Conservation (phyloP, 2,888 invertebrate genomes). For the Sisyra nigra region DNA sequence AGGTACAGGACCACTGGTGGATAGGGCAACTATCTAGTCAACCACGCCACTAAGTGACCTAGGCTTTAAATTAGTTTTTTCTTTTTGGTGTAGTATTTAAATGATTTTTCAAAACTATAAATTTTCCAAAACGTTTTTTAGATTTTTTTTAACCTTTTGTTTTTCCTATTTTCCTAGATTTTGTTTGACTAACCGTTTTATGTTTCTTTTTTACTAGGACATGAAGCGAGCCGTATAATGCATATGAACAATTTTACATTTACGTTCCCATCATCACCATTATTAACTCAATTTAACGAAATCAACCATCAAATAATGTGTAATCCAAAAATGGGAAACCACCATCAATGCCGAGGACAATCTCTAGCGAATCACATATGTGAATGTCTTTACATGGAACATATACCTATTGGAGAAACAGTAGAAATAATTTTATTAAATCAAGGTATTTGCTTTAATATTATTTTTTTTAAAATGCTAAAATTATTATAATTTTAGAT, state of each 20-base stretch:
- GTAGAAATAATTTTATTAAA: constrained; percentile 61
- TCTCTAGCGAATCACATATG: constrained; percentile 30
- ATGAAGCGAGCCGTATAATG: constrained; percentile 18
- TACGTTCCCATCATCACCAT: constrained; percentile 58
- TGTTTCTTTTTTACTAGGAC: constrained; percentile 24
- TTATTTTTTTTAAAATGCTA: constrained; percentile 3
- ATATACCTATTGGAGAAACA: constrained; percentile 45
- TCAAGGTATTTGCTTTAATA: constrained; percentile 39
- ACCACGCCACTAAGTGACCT: no score
- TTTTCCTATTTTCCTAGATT: constrained; percentile 4
- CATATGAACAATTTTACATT: constrained; percentile 54
- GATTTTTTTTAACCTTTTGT: no score
- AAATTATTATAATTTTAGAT: constrained; percentile 26
- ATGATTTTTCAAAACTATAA: no score
- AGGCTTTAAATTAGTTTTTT: no score
- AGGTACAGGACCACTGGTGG: no score
- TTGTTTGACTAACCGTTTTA: no score
- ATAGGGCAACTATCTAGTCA: no score
- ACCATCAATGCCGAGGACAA: constrained; percentile 18
- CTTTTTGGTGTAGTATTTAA: no score
- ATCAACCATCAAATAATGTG: constrained; percentile 37
- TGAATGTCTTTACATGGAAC: constrained; percentile 59
- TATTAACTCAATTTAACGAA: constrained; percentile 53
- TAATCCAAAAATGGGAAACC: constrained; percentile 18
- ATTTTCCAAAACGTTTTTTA: no score